phyloP scores from a whole-genome alignment of 2,797 vertebrate genomes.

The Pseudochromis fuscus region DNA sequence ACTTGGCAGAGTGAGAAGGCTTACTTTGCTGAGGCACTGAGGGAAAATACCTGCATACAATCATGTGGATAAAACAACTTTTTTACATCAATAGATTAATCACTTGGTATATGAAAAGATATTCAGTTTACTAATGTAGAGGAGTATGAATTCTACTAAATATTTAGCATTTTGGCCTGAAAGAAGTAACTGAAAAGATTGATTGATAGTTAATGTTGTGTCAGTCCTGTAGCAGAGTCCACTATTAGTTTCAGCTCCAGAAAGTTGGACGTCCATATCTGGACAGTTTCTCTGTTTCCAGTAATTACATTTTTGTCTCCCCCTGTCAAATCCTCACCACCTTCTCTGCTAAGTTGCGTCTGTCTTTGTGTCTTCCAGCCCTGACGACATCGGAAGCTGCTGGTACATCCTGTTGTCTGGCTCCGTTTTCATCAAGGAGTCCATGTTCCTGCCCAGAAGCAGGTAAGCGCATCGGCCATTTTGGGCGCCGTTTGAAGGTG shows the following conservation, averaged over 20 bases:
- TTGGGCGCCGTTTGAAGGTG: constrained; percentile 5
- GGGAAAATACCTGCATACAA: not conserved
- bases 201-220: not conserved
- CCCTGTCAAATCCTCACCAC: not conserved
- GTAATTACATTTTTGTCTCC: not conserved
- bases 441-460: constrained; percentile 99
- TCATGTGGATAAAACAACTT: not conserved
- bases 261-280: no score
- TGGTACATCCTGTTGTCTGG: constrained; percentile 99
- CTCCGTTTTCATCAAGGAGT: constrained; percentile 99
- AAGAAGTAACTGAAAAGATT: not conserved
- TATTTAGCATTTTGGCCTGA: not conserved
- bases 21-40: not conserved
- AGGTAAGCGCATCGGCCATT: constrained; percentile 85
- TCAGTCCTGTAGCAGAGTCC: no score
- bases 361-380: constrained; percentile 83
- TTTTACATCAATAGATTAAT: not conserved
- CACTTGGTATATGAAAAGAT: not conserved
- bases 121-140: not conserved
- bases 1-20: constrained; percentile 11
- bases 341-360: not conserved
- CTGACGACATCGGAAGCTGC: constrained; percentile 97
- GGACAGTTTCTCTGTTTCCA: not conserved
- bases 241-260: no score
- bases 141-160: not conserved